Base-by-base conservation (phyloP, 92 coral and sea anemone species). In the Scolanthus callimorphus region DNA sequence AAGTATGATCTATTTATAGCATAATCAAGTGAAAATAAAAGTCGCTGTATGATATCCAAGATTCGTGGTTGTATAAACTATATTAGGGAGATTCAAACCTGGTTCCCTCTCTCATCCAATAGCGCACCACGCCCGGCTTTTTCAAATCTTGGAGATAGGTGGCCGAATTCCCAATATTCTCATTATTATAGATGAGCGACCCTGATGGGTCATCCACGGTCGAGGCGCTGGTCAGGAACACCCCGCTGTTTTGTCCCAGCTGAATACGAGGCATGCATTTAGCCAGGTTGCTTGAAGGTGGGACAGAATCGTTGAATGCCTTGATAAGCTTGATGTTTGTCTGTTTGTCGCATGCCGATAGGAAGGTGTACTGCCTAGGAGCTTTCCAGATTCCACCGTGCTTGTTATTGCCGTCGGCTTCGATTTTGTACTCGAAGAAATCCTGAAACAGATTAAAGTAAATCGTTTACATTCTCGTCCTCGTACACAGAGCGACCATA, bases 371-470 rank as follows among this genome's bases (percentile, higher is more conserved):
- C 11, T 39, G 22, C 2, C 26, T 10, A 20, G 85, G 80, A 3
- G 74, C 79, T n/a, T 71, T 52, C 66, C 70, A 79, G 55, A 79
- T 79, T 11, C 85, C 85, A 11, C 85, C 85, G 66, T 64, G 70
- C 24, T 60, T 65, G 24, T 50, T 55, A 10, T 34, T 27, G 13
- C 74, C 79, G 15, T 79, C 85, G 31, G 85, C 85, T 37, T 79
- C 85, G 44, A 79, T 79, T 4, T 77, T 70, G 51, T 79, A 79
- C 63, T 79, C 74, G 60, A 79, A 79, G 41, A 23, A 62, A 20
- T 79, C 62, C 85, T 52, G 59, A 3, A 13, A 22, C 6, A 52
- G 15, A 34, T 6, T 34, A 34, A 34, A n/a, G n/a, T n/a, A n/a
- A n/a, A n/a, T n/a, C n/a, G n/a, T n/a, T n/a, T n/a, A n/a, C n/a